Evolutionary conservation across 2,797 vertebrate species (phyloP).

Genomic region (Acrossocheilus fasciatus): DNA sequence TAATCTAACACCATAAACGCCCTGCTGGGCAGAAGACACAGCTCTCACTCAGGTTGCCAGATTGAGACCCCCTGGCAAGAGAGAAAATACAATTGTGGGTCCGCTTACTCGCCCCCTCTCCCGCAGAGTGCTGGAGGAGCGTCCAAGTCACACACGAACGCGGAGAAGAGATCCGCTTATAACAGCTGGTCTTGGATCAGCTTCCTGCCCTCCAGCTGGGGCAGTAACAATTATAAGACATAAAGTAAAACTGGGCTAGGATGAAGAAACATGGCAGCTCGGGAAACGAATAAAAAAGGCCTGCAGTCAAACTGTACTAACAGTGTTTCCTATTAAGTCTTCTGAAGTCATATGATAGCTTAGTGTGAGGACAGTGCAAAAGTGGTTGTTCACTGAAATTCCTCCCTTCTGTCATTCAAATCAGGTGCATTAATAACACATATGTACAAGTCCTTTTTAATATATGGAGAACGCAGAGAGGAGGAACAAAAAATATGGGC

Average conservation of each 20-base stretch:
- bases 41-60: conserved; percentile 65
- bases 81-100: conserved; percentile 74
- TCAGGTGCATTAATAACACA: neutral
- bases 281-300: neutral
- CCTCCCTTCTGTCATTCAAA: neutral
- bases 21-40: conserved; percentile 67
- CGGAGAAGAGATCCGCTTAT: conserved; percentile 26
- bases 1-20: conserved; percentile 72
- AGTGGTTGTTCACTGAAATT: neutral
- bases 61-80: conserved; percentile 71
- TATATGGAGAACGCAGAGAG: neutral
- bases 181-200: conserved; percentile 53
- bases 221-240: conserved; percentile 34
- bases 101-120: conserved; percentile 65
- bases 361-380: neutral
- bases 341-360: neutral
- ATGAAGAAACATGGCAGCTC: conserved; percentile 12
- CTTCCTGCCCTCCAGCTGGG: conserved; percentile 36
- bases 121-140: conserved; percentile 67
- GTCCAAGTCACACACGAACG: conserved; percentile 37
- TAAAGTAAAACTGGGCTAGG: conserved; percentile 10
- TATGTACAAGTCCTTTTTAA: neutral
- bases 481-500: neutral
- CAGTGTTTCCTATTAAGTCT: neutral
- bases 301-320: neutral